Conservation (phyloP, 1,140 invertebrate species). For the Leptopilina clavipes region DNA sequence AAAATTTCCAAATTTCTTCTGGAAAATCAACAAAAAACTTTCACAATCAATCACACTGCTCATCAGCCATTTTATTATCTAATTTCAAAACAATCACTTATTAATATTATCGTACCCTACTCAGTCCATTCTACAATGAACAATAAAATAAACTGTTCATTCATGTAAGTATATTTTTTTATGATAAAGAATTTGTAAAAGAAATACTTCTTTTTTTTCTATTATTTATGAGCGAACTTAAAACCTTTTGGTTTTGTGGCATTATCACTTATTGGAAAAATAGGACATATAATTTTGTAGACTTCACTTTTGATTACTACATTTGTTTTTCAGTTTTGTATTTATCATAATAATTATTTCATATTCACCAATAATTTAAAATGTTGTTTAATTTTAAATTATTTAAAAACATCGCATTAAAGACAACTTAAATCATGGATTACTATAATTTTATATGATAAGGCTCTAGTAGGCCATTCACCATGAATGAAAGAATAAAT, state of each 20-base stretch:
- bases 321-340: not conserved
- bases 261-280: constrained; percentile 27
- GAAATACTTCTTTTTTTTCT: constrained; percentile 4
- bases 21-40: constrained; percentile 41
- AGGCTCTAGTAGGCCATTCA: constrained; percentile 16
- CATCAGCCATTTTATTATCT: constrained; percentile 52
- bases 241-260: constrained; percentile 10
- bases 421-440: not conserved
- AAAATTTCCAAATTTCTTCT: constrained; percentile 54
- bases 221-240: constrained; percentile 11
- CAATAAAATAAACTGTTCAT: constrained; percentile 50
- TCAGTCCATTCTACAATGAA: constrained; percentile 65
- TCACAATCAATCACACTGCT: constrained; percentile 52
- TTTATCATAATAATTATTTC: not conserved
- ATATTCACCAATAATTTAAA: not conserved
- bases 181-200: not conserved
- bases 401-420: not conserved
- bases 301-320: not conserved
- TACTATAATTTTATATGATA: constrained; percentile 24
- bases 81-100: constrained; percentile 54
- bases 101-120: constrained; percentile 61
- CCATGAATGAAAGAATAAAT: constrained; percentile 3
- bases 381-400: not conserved
- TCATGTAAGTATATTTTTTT: constrained; percentile 23
- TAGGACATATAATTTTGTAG: constrained; percentile 25